Conservation (phyloP, 2,113 vertebrate species). For the Pagrus major region DNA sequence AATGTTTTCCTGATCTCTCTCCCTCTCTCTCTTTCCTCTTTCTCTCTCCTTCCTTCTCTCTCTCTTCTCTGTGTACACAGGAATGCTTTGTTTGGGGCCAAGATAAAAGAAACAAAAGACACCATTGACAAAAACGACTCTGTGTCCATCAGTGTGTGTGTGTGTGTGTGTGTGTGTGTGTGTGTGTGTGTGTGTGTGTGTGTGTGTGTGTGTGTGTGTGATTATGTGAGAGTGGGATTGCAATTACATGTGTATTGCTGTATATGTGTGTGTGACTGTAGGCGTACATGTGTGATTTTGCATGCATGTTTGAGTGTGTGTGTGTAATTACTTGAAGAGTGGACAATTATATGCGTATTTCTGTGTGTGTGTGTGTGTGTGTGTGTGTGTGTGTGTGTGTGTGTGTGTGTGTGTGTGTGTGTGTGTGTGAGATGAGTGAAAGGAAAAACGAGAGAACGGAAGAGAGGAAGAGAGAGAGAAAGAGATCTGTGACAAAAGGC, state of each 20-base stretch:
- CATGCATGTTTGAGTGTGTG: constrained; percentile 6
- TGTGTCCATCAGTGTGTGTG: constrained; percentile 55
- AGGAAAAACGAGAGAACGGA: constrained; percentile 44
- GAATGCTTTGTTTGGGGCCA: constrained; percentile 82
- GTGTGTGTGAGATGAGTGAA: constrained; percentile 53
- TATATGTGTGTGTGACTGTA: not conserved
- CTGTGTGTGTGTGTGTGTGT: constrained; percentile 8
- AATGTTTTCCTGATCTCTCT: constrained; percentile 60
- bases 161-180: constrained; percentile 43
- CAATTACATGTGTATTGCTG: constrained; percentile 38
- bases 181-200: constrained; percentile 49
- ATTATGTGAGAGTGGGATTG: constrained; percentile 48
- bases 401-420: not conserved
- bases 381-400: not conserved
- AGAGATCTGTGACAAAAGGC: constrained; percentile 76
- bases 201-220: constrained; percentile 33
- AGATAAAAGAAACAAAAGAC: constrained; percentile 85
- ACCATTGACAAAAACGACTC: constrained; percentile 81
- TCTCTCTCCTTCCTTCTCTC: constrained; percentile 28
- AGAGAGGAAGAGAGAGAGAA: constrained; percentile 53
- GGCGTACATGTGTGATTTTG: constrained; percentile 18
- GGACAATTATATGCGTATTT: constrained; percentile 6
- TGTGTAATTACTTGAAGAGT: constrained; percentile 2
- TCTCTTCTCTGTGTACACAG: constrained; percentile 75
- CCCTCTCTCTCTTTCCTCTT: constrained; percentile 26